Percentiles rank a stretch among this genome's conserved stretches.
phyloP scores from a whole-genome alignment of 2,797 vertebrate genomes.

The Catostomus latipinnis region DNA sequence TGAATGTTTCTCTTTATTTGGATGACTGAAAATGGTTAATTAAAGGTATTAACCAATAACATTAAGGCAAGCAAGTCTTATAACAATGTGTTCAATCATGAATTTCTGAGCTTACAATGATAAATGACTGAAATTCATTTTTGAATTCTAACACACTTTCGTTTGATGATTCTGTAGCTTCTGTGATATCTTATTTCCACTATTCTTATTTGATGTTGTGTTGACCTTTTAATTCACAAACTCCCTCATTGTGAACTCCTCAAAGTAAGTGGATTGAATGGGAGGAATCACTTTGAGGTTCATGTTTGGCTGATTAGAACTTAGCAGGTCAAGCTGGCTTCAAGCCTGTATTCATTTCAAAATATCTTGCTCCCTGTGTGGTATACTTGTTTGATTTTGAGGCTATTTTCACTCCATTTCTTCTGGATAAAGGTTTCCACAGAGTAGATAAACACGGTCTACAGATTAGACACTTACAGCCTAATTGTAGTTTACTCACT shows the following conservation, averaged over 20 bases:
- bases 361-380: neutral
- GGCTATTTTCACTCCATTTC: neutral
- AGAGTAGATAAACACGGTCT: conserved; percentile 6
- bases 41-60: neutral
- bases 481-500: neutral
- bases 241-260: conserved; percentile 2
- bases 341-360: no score
- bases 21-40: neutral
- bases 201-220: neutral
- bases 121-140: neutral
- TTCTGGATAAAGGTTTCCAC: neutral
- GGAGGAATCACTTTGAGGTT: no score
- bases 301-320: no score
- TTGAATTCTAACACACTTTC: neutral
- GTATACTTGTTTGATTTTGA: neutral
- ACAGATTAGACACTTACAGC: conserved; percentile 23
- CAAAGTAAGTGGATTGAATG: neutral
- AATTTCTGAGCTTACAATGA: neutral
- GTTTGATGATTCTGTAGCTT: neutral
- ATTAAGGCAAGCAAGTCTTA: neutral
- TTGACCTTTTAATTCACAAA: neutral
- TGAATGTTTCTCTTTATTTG: conserved; percentile 1
- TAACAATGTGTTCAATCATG: neutral
- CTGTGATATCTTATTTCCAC: neutral
- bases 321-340: no score